A percentile compares a stretch with the other conserved stretches of the same genome.
Conservation (phyloP, 1,140 invertebrate genomes). For the Rhynchophorus ferrugineus region DNA sequence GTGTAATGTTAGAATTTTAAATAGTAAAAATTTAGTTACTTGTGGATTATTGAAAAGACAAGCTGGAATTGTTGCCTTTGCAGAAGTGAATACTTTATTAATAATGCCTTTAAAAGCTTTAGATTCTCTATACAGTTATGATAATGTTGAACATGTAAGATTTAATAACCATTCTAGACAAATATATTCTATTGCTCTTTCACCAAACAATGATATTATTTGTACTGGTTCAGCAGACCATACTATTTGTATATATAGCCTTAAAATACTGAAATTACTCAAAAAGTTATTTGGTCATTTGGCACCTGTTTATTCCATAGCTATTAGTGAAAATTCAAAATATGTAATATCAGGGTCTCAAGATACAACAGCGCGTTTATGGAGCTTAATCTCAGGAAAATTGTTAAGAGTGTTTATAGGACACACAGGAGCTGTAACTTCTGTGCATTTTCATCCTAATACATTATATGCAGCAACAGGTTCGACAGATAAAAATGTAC, state of each 20-base stretch:
- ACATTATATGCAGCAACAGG: constrained; percentile 59
- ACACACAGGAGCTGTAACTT: constrained; percentile 77
- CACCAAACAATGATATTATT: constrained; percentile 23
- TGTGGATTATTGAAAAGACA: constrained; percentile 33
- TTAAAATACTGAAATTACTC: constrained; percentile 22
- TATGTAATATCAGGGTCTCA: constrained; percentile 77
- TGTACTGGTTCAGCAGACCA: constrained; percentile 34
- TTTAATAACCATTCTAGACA: constrained; percentile 31
- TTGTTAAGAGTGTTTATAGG: constrained; percentile 74
- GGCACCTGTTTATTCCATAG: constrained; percentile 81
- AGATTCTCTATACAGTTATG: constrained; percentile 14
- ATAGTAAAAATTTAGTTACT: constrained; percentile 29
- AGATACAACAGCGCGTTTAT: constrained; percentile 76
- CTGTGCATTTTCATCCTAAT: constrained; percentile 65
- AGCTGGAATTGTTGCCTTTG: constrained; percentile 29
- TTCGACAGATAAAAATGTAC: constrained; percentile 57
- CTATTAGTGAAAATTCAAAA: constrained; percentile 62
- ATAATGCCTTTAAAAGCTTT: constrained; percentile 25
- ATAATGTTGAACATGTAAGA: constrained; percentile 26
- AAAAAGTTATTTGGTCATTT: constrained; percentile 62
- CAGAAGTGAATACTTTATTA: constrained; percentile 31
- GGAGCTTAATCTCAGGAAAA: constrained; percentile 73
- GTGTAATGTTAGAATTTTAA: constrained; percentile 28
- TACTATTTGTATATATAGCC: constrained; percentile 29
- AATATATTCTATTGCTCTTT: constrained; percentile 31